Percentiles rank a stretch among this genome's conserved stretches.
phyloP scores from a whole-genome alignment of 2,797 vertebrate species.

The Melanogrammus aeglefinus region DNA sequence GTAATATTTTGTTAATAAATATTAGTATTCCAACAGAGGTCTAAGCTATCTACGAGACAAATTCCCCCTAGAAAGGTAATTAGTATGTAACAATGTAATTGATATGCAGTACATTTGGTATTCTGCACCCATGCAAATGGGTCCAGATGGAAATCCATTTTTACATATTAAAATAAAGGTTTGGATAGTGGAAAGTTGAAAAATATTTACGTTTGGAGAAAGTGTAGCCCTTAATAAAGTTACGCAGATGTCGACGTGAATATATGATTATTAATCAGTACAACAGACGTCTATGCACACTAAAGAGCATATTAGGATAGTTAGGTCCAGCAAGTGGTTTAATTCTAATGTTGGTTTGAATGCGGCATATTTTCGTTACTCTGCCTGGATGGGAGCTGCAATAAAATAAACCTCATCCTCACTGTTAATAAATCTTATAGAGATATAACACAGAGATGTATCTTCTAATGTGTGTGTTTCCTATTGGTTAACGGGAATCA shows the following conservation, averaged over 20 bases:
- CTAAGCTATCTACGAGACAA: background rate
- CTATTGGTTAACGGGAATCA: background rate
- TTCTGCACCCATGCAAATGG: conserved; percentile 28
- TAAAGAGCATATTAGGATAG: background rate
- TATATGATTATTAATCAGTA: background rate
- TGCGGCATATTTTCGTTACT: background rate
- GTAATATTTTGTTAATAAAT: background rate
- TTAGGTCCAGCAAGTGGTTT: background rate
- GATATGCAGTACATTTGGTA: conserved; percentile 37
- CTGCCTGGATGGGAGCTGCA: background rate
- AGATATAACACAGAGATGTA: background rate
- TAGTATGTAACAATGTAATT: conserved; percentile 18
- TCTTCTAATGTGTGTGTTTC: background rate
- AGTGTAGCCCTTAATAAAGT: background rate
- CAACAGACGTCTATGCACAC: background rate
- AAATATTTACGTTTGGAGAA: background rate
- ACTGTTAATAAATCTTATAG: background rate
- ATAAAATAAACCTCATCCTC: background rate
- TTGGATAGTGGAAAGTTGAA: background rate
- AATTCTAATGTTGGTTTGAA: background rate
- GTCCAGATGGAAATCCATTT: conserved; percentile 27
- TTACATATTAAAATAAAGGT: conserved; percentile 2
- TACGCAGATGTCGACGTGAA: background rate
- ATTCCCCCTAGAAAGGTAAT: conserved; percentile 10
- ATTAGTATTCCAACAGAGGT: conserved; percentile 1